Conservation (phyloP, 1,140 invertebrate genomes). For the Eumaeus atala region DNA sequence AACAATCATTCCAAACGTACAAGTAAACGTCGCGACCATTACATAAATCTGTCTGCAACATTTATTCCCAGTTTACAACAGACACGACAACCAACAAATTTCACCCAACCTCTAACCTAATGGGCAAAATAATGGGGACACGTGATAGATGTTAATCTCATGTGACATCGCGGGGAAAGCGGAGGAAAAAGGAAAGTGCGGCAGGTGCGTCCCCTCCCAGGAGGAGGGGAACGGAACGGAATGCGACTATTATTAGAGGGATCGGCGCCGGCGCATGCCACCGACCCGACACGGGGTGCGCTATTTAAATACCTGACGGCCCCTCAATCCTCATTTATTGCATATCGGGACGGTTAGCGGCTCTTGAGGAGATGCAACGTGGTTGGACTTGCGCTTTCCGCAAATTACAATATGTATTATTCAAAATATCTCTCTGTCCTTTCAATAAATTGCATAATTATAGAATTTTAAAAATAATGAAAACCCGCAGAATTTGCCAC, state of each 20-base stretch:
- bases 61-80: slow-evolving; percentile 22
- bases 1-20: no score
- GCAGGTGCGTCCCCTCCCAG: slow-evolving; percentile 47
- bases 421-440: no score
- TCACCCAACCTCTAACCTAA: slow-evolving; percentile 32
- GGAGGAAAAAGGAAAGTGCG: slow-evolving; percentile 60
- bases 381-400: background rate
- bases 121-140: slow-evolving; percentile 30
- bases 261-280: slow-evolving; percentile 52
- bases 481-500: no score
- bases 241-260: slow-evolving; percentile 62
- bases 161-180: slow-evolving; percentile 37
- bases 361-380: slow-evolving; percentile 22
- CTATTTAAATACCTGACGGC: slow-evolving; percentile 36
- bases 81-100: slow-evolving; percentile 24
- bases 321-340: slow-evolving; percentile 39
- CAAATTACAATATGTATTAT: no score
- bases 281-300: slow-evolving; percentile 38
- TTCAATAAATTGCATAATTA: no score
- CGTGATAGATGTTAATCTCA: slow-evolving; percentile 38
- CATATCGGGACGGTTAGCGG: slow-evolving; percentile 28
- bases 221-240: slow-evolving; percentile 39
- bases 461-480: no score
- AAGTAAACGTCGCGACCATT: slow-evolving; percentile 4
- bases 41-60: slow-evolving; percentile 18